Percentiles rank a stretch among this genome's conserved stretches.
These are phyloP conservation scores for Oophaga sylvatica DNA, from an alignment of 2,797 vertebrate species.

Conservation along the genomic window DNA sequence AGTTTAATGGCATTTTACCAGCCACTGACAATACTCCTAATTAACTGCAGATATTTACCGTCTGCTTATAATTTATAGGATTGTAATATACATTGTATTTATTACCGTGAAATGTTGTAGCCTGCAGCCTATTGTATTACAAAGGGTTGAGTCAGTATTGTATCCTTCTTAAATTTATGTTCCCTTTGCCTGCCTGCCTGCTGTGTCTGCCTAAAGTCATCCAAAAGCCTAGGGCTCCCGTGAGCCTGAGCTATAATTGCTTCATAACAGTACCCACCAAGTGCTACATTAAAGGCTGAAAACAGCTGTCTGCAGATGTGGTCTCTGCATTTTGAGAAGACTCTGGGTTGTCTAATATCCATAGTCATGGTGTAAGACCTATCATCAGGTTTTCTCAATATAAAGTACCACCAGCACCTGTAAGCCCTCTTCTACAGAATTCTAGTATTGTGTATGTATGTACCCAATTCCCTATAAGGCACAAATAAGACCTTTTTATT, in stretches of 20 bases:
- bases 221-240: background rate
- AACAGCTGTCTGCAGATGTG: no score
- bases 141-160: background rate
- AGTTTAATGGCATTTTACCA: background rate
- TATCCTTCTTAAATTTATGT: background rate
- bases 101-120: background rate
- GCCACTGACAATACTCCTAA: background rate
- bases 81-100: background rate
- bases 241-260: background rate
- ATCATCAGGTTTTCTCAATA: no score
- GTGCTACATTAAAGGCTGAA: no score
- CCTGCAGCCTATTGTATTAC: background rate
- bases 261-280: background rate
- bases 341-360: no score
- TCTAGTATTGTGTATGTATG: no score
- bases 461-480: no score
- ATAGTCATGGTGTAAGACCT: no score
- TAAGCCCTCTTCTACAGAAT: no score
- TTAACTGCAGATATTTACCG: conserved; percentile 1
- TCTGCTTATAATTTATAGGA: background rate
- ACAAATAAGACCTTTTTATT: no score
- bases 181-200: background rate
- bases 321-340: no score
- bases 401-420: no score
- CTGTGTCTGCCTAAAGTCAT: background rate